Conservation (phyloP, 1,140 invertebrate genomes). For the Drosophila santomea region DNA sequence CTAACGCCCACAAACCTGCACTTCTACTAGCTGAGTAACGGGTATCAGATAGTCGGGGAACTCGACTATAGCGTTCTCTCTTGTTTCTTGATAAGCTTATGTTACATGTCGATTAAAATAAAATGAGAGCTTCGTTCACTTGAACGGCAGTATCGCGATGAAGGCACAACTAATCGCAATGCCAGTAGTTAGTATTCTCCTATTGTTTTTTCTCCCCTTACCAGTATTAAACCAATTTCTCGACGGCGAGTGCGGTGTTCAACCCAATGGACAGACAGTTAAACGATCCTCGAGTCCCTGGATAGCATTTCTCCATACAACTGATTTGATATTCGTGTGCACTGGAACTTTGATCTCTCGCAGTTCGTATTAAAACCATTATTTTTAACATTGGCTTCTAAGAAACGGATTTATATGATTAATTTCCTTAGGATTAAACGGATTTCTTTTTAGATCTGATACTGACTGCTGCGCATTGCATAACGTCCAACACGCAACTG, state of each 20-base stretch:
- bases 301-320: constrained; percentile 2
- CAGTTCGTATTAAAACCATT: background rate
- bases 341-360: background rate
- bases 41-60: no score
- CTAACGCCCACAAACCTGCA: no score
- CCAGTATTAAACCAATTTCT: background rate
- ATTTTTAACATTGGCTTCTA: no score
- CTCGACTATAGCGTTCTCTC: no score
- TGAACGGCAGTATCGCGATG: background rate
- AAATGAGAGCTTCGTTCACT: background rate
- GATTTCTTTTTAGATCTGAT: background rate
- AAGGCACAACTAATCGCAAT: background rate
- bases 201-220: background rate
- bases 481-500: background rate
- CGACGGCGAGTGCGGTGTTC: background rate
- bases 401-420: background rate
- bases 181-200: background rate
- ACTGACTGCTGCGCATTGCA: constrained; percentile 8
- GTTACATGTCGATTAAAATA: background rate
- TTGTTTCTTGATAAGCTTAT: background rate
- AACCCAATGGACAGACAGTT: no score
- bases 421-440: background rate
- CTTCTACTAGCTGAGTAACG: no score
- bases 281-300: background rate
- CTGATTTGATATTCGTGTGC: background rate